phyloP scores from a whole-genome alignment of 2,797 vertebrate genomes.

The Propithecus perrieri region DNA sequence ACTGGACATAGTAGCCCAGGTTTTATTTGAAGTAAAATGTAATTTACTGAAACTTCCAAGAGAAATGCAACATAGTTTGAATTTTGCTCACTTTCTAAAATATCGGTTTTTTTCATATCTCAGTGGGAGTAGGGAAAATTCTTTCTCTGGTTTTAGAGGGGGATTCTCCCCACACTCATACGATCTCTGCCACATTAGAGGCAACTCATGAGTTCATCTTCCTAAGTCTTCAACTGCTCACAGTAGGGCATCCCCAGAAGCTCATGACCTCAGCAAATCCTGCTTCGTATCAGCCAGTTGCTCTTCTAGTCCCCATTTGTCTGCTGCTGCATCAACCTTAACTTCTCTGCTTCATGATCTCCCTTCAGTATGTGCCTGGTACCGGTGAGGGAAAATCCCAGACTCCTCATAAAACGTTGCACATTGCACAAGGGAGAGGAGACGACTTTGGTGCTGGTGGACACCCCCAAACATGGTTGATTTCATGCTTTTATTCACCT shows the following conservation, averaged over 20 bases:
- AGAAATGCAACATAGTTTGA: neutral
- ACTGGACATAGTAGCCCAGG: neutral
- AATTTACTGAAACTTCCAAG: neutral
- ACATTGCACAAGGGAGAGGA: neutral
- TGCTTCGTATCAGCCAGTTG: neutral
- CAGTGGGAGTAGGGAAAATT: neutral
- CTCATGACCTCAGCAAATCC: neutral
- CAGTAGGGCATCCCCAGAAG: neutral
- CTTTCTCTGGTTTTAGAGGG: neutral
- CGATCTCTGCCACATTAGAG: fast-evolving
- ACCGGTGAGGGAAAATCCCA: neutral
- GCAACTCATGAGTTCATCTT: neutral
- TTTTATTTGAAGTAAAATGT: conserved; percentile 14
- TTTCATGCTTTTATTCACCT: neutral
- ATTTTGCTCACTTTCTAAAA: neutral
- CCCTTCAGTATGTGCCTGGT: neutral
- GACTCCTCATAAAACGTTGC: neutral
- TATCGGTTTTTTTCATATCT: neutral
- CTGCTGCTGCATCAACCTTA: neutral
- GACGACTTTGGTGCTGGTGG: neutral
- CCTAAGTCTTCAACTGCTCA: neutral
- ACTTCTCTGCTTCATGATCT: neutral
- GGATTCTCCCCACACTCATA: neutral
- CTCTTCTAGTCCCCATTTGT: neutral
- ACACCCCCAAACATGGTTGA: neutral